These are phyloP conservation scores for Pegea sp. DNA, from an alignment of 23 tunicate species.

Conservation along the genomic window DNA sequence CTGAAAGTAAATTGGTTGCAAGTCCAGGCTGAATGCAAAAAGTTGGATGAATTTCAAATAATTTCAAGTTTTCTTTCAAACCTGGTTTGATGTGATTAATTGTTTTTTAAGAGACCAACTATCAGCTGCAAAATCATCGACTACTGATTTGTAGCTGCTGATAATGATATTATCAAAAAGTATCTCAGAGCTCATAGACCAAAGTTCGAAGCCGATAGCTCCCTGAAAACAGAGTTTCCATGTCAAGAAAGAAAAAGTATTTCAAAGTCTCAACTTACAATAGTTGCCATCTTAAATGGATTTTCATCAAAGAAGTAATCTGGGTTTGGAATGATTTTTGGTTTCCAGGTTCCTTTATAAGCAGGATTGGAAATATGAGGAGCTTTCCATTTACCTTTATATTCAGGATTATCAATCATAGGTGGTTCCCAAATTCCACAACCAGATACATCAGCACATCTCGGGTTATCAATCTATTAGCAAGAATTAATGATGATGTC, in stretches of 20 bases:
- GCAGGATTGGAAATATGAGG: conserved; percentile 63
- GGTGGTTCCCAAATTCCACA: conserved; percentile 92
- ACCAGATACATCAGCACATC: conserved; percentile 59
- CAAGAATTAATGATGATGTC: too few relatives aligned
- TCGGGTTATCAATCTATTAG: conserved; percentile 50
- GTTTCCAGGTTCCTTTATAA: conserved; percentile 87
- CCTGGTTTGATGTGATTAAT: conserved; percentile 38
- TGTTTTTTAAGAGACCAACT: conserved; percentile 51
- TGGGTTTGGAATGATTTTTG: conserved; percentile 76
- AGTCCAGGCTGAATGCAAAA: conserved; percentile 78
- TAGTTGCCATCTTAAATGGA: conserved; percentile 74
- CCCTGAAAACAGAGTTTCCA: conserved; percentile 18
- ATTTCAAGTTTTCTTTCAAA: neutral
- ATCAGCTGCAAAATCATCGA: conserved; percentile 53
- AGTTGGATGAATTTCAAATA: too few relatives aligned
- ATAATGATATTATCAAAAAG: conserved; percentile 77
- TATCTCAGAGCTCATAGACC: conserved; percentile 74
- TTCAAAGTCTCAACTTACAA: conserved; percentile 22
- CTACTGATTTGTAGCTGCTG: conserved; percentile 35
- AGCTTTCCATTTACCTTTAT: conserved; percentile 82
- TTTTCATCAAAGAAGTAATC: conserved; percentile 53
- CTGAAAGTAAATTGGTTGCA: conserved; percentile 17
- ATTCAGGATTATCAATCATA: conserved; percentile 52
- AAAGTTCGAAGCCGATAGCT: conserved; percentile 75
- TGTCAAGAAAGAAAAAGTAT: neutral